Evolutionary conservation across 2,888 invertebrate species (phyloP).

Genomic region (Phanerotoma sp.): DNA sequence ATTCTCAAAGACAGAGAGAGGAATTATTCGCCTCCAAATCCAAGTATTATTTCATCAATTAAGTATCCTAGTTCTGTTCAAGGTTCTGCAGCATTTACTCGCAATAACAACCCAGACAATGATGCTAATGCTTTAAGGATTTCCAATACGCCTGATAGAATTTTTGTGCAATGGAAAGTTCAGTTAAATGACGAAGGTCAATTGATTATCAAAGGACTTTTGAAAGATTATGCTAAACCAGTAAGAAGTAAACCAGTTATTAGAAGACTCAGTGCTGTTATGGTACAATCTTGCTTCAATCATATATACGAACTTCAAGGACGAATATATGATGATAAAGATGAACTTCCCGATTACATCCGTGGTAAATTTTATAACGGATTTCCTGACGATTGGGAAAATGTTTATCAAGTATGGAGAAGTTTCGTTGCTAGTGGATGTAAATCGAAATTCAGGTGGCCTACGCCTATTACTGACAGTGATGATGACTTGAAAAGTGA

Average conservation of each 20-base stretch:
- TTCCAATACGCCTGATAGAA: slow-evolving; percentile 26
- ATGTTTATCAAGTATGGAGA: slow-evolving; percentile 49
- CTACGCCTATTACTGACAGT: slow-evolving; percentile 48
- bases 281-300: slow-evolving; percentile 42
- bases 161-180: slow-evolving; percentile 45
- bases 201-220: slow-evolving; percentile 46
- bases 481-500: slow-evolving; percentile 49
- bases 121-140: no score
- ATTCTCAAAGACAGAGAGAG: no score
- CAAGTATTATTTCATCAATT: slow-evolving; percentile 19
- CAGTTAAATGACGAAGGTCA: slow-evolving; percentile 39
- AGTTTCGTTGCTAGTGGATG: slow-evolving; percentile 38
- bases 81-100: no score
- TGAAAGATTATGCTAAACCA: slow-evolving; percentile 40
- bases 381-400: slow-evolving; percentile 55
- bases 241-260: slow-evolving; percentile 47
- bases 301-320: slow-evolving; percentile 45
- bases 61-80: slow-evolving; percentile 7
- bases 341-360: slow-evolving; percentile 49
- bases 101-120: background rate
- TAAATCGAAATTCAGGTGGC: slow-evolving; percentile 47
- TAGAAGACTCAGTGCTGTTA: slow-evolving; percentile 37
- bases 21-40: slow-evolving; percentile 6
- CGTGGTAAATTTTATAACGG: slow-evolving; percentile 50
- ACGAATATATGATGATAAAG: slow-evolving; percentile 42